Evolutionary conservation across 2,888 invertebrate species (phyloP), one percentile per base, ranked within the genome.

Genomic region (Anagyrus pseudococci): DNA sequence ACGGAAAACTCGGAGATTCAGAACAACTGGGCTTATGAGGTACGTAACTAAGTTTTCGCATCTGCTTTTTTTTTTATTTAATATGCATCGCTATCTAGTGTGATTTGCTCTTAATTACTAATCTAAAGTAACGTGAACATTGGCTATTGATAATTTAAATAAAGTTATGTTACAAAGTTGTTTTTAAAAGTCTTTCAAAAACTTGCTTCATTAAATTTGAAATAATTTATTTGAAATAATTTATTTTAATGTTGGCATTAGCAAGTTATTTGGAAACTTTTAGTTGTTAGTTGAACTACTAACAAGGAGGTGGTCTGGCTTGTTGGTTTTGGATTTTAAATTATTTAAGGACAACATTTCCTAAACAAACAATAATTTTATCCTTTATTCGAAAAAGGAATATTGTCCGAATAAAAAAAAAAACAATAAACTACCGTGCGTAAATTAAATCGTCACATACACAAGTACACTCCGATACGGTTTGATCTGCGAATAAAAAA

Each of bases 11-110:
- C 71, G n/a, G 77, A 77, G 41, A 72, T 70, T 53, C 75, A 76
- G 47, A 77, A 72, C 47, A 77, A 75, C 55, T 81, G 81, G 80
- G 78, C 75, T 72, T 80, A 79, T 74, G 80, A 82, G 81, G 82
- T 82, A 73, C 68, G 72, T 66, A 64, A 33, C 4, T 19, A 19
- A 22, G 8, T 62, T 60, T 26, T n/a, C n/a, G 19, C 22, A 25
- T 53, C 56, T 57, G 50, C 49, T 29, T 37, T 41, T 55, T 50
- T 49, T 43, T 54, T 44, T n/a, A n/a, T n/a, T n/a, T n/a, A n/a
- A n/a, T n/a, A n/a, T n/a, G n/a, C n/a, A n/a, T n/a, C n/a, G 33
- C 17, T 20, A 2, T 7, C 44, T n/a, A 10, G 1, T 37, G 20
- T 22, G 15, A 43, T 44, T 52, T 41, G 15, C 19, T 13, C 26